Evolutionary conservation across 53 echinoderm and acorn worm genomes (phyloP).

Genomic region (Paracentrotus lividus): DNA sequence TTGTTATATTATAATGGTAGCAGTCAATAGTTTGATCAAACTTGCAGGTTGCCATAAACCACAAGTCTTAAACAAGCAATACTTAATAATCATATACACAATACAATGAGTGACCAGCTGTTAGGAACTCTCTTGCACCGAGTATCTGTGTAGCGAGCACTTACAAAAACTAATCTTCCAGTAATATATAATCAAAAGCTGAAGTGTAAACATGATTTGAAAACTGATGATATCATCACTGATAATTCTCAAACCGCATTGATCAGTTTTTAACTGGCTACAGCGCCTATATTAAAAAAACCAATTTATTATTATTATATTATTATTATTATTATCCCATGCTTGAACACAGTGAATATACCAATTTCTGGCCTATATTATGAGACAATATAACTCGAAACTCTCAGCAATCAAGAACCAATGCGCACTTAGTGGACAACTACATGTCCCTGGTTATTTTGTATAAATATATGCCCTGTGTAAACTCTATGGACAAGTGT

Average conservation of each 20-base stretch:
- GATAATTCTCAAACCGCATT: too few species aligned
- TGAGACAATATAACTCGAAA: neutral
- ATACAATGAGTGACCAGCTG: too few species aligned
- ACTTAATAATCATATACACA: neutral
- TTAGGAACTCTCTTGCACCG: too few species aligned
- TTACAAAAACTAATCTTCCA: neutral
- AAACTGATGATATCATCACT: too few species aligned
- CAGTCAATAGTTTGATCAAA: neutral
- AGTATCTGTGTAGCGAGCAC: neutral
- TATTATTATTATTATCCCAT: too few species aligned
- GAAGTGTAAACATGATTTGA: neutral
- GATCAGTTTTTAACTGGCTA: too few species aligned
- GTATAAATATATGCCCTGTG: neutral
- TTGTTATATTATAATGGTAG: too few species aligned
- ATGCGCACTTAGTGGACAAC: neutral
- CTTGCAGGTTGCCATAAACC: neutral
- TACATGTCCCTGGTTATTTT: constrained; percentile 12
- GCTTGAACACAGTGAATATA: too few species aligned
- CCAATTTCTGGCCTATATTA: too few species aligned
- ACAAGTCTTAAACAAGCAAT: neutral
- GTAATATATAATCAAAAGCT: neutral
- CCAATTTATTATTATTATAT: too few species aligned
- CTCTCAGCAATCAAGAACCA: neutral
- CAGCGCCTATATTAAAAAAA: too few species aligned
- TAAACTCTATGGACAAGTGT: neutral